These are phyloP conservation scores for Sinodicranocentrus sp. DNA, from an alignment of 2,888 invertebrate species.

Conservation along the genomic window DNA sequence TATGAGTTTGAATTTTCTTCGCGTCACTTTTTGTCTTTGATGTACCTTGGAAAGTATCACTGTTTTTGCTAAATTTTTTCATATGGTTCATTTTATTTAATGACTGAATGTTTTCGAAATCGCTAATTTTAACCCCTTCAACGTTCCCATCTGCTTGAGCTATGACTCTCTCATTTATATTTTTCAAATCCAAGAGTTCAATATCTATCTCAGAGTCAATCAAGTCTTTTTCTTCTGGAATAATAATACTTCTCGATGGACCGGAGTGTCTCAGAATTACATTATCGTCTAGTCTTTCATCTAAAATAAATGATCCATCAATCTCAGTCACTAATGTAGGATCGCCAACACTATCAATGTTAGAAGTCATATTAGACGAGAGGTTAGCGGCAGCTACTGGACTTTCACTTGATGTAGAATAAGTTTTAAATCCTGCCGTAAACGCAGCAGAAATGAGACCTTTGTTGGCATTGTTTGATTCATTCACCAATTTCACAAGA, in stretches of 20 bases:
- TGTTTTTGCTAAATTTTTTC: not conserved
- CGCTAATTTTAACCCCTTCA: not conserved
- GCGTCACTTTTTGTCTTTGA: not conserved
- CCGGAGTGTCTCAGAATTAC: not conserved
- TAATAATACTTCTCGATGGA: not conserved
- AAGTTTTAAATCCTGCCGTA: slow-evolving; percentile 27
- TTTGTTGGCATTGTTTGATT: slow-evolving; percentile 9
- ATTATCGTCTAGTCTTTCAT: not conserved
- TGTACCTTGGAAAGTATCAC: not conserved
- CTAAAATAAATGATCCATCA: not conserved
- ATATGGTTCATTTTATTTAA: not conserved
- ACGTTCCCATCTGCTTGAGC: too few species aligned
- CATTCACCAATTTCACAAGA: slow-evolving; percentile 79
- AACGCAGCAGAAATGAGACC: not conserved
- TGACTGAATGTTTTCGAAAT: not conserved
- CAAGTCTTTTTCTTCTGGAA: slow-evolving; percentile 55
- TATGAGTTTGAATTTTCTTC: not conserved
- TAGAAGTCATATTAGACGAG: not conserved
- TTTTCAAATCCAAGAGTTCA: not conserved
- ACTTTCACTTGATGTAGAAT: slow-evolving; percentile 22
- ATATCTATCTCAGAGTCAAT: slow-evolving; percentile 45
- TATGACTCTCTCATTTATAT: not conserved
- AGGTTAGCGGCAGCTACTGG: not conserved
- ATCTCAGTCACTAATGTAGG: not conserved
- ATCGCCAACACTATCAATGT: not conserved